These are phyloP conservation scores for Vanessa cardui DNA, from an alignment of 2,888 invertebrate genomes.

Conservation along the genomic window DNA sequence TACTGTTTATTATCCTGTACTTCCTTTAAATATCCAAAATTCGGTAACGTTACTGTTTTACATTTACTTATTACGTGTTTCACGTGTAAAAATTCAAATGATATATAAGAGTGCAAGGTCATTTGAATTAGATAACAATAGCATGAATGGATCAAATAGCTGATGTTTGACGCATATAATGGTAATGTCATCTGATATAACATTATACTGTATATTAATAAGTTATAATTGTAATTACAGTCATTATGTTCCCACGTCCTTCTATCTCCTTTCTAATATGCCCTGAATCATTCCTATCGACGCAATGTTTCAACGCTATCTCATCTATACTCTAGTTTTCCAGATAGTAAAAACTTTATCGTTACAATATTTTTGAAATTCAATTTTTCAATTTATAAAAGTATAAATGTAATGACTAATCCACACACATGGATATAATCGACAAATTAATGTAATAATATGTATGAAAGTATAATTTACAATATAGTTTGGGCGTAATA, in stretches of 20 bases:
- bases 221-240: slow-evolving; percentile 36
- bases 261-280: slow-evolving; percentile 59
- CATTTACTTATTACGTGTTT: too few species aligned
- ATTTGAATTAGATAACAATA: slow-evolving; percentile 13
- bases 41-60: too few species aligned
- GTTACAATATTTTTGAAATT: background rate
- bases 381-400: background rate
- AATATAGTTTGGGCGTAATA: too few species aligned
- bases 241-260: slow-evolving; percentile 54
- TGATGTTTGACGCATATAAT: slow-evolving; percentile 55
- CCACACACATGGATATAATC: background rate
- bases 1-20: too few species aligned
- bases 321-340: slow-evolving; percentile 31
- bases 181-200: slow-evolving; percentile 54
- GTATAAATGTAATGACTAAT: background rate
- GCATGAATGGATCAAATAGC: slow-evolving; percentile 45
- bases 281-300: slow-evolving; percentile 47
- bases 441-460: too few species aligned
- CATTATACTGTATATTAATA: slow-evolving; percentile 39
- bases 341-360: slow-evolving; percentile 15
- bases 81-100: too few species aligned
- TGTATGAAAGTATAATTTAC: too few species aligned
- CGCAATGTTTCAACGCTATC: slow-evolving; percentile 41
- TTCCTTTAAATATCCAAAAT: too few species aligned
- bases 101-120: too few species aligned